These are phyloP conservation scores for Dreissena polymorpha DNA, from an alignment of 1,140 invertebrate genomes.

Conservation along the genomic window DNA sequence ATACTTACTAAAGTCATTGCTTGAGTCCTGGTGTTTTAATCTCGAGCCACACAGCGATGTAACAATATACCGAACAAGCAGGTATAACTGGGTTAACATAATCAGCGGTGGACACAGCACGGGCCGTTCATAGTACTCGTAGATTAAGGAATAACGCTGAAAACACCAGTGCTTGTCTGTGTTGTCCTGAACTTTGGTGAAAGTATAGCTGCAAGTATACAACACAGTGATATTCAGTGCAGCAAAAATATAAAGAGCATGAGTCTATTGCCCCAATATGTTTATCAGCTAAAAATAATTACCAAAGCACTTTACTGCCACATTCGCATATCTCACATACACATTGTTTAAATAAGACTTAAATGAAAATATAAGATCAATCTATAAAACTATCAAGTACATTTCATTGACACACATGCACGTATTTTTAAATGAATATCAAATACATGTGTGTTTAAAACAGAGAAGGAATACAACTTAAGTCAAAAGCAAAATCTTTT, in stretches of 20 bases:
- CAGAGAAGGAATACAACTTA: too few relatives aligned
- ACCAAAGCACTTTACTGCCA: too few relatives aligned
- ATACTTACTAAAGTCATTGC: constrained; percentile 55
- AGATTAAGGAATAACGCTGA: constrained; percentile 78
- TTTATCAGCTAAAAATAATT: too few relatives aligned
- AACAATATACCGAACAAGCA: constrained; percentile 56
- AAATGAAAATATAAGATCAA: too few relatives aligned
- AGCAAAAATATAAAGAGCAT: not conserved
- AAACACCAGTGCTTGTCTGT: constrained; percentile 79
- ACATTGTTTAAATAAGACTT: too few relatives aligned
- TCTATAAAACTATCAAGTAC: too few relatives aligned
- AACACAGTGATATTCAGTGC: not conserved
- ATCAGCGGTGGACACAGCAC: constrained; percentile 79
- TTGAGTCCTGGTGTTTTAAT: constrained; percentile 13
- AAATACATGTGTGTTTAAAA: too few relatives aligned
- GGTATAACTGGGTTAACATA: constrained; percentile 73
- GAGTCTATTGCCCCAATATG: not conserved
- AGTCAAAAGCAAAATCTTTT: too few relatives aligned
- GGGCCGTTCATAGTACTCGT: constrained; percentile 79
- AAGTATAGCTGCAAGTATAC: constrained; percentile 69
- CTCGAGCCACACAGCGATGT: constrained; percentile 56
- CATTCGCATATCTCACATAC: too few relatives aligned
- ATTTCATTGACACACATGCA: too few relatives aligned
- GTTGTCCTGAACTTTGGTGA: constrained; percentile 76
- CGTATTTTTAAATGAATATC: too few relatives aligned